These are phyloP conservation scores for human (Homo sapiens) DNA, from an alignment of 2,113 vertebrate species.

Conservation along the genomic window GRCh38 chr15:98408501-98409000, in stretches of 20 bases:
- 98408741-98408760: constrained; percentile 88
- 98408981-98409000: neutral
- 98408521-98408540: constrained; percentile 54
- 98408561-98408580: neutral
- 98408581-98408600: constrained; percentile 24
- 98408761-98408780: constrained; percentile 86
- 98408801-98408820: constrained; percentile 86
- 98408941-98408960: constrained; percentile 57
- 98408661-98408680: constrained; percentile 39
- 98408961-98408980: constrained; percentile 60
- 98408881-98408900: constrained; percentile 80
- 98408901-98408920: constrained; percentile 76
- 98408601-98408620: neutral
- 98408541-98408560: neutral
- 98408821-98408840: constrained; percentile 86
- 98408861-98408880: constrained; percentile 76
- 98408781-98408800: constrained; percentile 88
- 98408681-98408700: constrained; percentile 46
- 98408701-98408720: constrained; percentile 72
- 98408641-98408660: neutral
- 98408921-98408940: constrained; percentile 77
- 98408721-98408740: constrained; percentile 84
- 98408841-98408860: constrained; percentile 83
- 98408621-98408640: neutral
- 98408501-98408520: constrained; percentile 35